These are phyloP conservation scores for Drosophila bifasciata DNA, from an alignment of 1,140 invertebrate species.

Conservation along the genomic window DNA sequence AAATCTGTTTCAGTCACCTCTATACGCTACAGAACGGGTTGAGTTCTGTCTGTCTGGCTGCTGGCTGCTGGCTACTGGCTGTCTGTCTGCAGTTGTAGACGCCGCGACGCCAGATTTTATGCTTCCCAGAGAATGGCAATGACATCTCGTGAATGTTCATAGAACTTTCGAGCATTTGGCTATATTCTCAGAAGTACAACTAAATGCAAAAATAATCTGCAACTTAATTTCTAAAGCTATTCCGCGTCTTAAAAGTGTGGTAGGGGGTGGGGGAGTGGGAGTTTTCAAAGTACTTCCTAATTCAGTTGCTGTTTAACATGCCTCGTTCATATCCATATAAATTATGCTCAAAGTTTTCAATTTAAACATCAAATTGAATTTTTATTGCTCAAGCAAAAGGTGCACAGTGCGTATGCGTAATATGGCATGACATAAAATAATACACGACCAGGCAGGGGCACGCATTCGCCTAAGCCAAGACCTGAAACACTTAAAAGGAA, in stretches of 20 bases:
- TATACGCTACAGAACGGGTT: too few species aligned
- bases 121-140: slow-evolving; percentile 30
- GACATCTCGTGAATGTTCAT: slow-evolving; percentile 59
- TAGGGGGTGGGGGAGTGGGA: too few species aligned
- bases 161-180: slow-evolving; percentile 38
- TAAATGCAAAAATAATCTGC: too few species aligned
- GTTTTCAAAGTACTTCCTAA: neutral
- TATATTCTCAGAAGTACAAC: neutral
- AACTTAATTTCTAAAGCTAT: neutral
- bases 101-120: slow-evolving; percentile 50
- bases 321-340: slow-evolving; percentile 47
- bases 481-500: slow-evolving; percentile 52
- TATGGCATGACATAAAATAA: slow-evolving; percentile 65
- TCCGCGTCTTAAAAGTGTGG: neutral
- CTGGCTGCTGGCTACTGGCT: too few species aligned
- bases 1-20: slow-evolving; percentile 10
- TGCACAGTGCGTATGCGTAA: slow-evolving; percentile 62
- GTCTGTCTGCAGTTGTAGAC: slow-evolving; percentile 49
- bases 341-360: slow-evolving; percentile 68
- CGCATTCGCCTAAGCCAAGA: slow-evolving; percentile 34
- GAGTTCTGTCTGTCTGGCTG: slow-evolving; percentile 16
- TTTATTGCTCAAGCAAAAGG: slow-evolving; percentile 56
- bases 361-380: slow-evolving; percentile 79
- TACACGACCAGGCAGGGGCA: slow-evolving; percentile 6
- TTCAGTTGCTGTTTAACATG: slow-evolving; percentile 30